Percentiles rank a stretch among this genome's conserved stretches.
These are phyloP conservation scores for Coryphaenoides rupestris DNA, from an alignment of 2,113 vertebrate species.

Conservation along the genomic window DNA sequence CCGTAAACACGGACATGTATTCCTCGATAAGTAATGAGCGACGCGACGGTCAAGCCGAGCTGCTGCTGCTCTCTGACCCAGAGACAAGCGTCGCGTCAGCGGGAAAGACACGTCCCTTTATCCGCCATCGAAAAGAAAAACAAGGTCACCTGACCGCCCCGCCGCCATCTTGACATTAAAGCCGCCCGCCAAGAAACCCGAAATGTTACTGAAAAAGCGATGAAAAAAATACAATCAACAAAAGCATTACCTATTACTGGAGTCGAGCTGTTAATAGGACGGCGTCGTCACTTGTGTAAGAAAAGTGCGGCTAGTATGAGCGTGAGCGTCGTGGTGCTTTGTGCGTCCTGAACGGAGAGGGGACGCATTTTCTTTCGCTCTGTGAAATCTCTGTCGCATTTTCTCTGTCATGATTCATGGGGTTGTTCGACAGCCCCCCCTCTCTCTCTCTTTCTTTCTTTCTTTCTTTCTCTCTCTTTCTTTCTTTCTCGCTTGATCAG, in stretches of 20 bases:
- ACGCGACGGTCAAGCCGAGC: not conserved
- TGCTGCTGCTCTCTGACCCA: not conserved
- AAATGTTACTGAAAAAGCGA: constrained; percentile 44
- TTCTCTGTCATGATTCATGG: constrained; percentile 41
- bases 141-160: constrained; percentile 59
- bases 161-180: constrained; percentile 57
- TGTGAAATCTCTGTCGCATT: constrained; percentile 33
- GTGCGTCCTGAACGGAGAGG: constrained; percentile 46
- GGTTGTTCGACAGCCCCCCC: constrained; percentile 8
- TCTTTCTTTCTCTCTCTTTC: not conserved
- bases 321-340: constrained; percentile 50
- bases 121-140: constrained; percentile 25
- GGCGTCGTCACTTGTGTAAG: constrained; percentile 59
- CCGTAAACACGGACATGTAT: no score
- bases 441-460: no score
- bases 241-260: constrained; percentile 62
- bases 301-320: constrained; percentile 39
- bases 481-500: constrained; percentile 36
- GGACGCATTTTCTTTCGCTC: constrained; percentile 45
- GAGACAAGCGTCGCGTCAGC: no score
- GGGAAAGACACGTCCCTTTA: not conserved
- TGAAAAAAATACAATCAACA: constrained; percentile 52
- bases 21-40: no score
- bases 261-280: constrained; percentile 55
- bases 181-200: constrained; percentile 37